A percentile compares a stretch with the other conserved stretches of the same genome.
phyloP scores from a whole-genome alignment of 2,113 vertebrate species.

The Canis aureus region DNA sequence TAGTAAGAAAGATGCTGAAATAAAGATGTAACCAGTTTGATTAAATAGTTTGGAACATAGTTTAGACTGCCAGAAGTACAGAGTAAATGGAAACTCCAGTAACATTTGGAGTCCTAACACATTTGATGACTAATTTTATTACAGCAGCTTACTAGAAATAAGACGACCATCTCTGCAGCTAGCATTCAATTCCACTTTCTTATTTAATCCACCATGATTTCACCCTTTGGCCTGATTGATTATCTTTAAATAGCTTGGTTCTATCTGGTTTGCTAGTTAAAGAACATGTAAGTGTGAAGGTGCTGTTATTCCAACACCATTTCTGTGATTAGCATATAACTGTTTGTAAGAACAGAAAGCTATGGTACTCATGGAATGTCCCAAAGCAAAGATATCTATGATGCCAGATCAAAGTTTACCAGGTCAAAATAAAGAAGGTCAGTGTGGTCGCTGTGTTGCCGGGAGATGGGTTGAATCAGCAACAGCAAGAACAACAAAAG shows the following conservation, averaged over 20 bases:
- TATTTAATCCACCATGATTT: constrained; percentile 25
- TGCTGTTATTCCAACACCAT: neutral
- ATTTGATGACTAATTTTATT: constrained; percentile 61
- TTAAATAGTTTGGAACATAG: constrained; percentile 14
- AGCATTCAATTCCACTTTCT: neutral
- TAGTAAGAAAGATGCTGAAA: constrained; percentile 36
- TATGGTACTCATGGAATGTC: neutral
- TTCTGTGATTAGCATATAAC: constrained; percentile 26
- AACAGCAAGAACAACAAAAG: neutral
- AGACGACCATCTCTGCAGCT: neutral
- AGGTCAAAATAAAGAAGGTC: constrained; percentile 12
- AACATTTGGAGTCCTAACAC: constrained; percentile 25
- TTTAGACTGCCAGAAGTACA: constrained; percentile 33
- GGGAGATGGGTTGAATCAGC: neutral
- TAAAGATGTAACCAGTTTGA: constrained; percentile 35
- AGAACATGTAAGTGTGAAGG: constrained; percentile 7
- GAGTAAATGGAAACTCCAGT: neutral
- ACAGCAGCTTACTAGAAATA: neutral
- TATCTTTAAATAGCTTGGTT: constrained; percentile 44
- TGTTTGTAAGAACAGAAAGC: constrained; percentile 8
- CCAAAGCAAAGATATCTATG: neutral
- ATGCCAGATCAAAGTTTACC: neutral
- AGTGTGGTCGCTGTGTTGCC: neutral
- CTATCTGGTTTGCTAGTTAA: constrained; percentile 55
- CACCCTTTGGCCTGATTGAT: constrained; percentile 8